Conservation (phyloP, 2,797 vertebrate species). For the Lepilemur ruficaudatus region DNA sequence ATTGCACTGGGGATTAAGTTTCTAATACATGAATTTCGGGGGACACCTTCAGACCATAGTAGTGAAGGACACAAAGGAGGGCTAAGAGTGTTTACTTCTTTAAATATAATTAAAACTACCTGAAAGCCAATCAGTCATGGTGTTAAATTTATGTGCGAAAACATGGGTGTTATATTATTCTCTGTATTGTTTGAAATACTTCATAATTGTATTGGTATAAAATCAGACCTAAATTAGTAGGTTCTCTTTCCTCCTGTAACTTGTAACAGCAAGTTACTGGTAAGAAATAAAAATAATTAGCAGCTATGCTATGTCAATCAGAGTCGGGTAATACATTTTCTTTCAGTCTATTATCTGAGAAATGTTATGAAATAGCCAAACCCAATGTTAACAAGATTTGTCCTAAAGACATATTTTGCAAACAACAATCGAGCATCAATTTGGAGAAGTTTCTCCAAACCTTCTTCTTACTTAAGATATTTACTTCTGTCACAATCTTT, state of each 20-base stretch:
- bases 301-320: not conserved
- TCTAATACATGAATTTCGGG: not conserved
- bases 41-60: not conserved
- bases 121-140: not conserved
- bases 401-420: constrained; percentile 35
- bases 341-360: constrained; percentile 5
- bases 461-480: not conserved
- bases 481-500: not conserved
- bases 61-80: not conserved
- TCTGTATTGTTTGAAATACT: not conserved
- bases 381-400: not conserved
- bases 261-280: not conserved
- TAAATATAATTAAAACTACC: not conserved
- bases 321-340: not conserved
- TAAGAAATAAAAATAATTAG: constrained; percentile 37
- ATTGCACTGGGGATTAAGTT: not conserved
- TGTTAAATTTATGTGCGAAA: not conserved
- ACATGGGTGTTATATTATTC: not conserved
- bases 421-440: constrained; percentile 13
- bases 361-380: not conserved
- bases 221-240: not conserved
- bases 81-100: not conserved
- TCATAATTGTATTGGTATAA: not conserved
- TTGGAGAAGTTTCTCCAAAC: not conserved
- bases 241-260: not conserved